Base-by-base conservation (phyloP, 2,797 vertebrate genomes). In the Brachyalestes nurse region DNA sequence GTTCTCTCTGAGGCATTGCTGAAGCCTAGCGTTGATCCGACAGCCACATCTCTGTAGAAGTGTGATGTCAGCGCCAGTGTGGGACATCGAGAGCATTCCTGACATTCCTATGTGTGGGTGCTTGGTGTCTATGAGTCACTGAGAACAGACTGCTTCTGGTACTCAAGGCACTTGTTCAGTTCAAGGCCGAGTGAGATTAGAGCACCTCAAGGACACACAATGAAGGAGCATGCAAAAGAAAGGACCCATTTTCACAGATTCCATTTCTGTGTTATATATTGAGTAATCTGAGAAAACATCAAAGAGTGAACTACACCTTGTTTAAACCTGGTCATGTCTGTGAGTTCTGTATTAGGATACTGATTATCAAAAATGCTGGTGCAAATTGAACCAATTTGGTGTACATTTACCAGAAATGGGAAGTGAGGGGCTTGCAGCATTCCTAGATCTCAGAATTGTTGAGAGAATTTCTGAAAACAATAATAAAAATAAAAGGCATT, bases 21-120 rank as follows among this genome's bases (percentile, higher is more conserved):
- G 83, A 17, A 25, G 84, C 79, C 80, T 70, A 82, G 75, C 78
- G 61, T 38, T 74, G 78, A 81, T 69, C 61, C 14, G 82, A 87
- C 86, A 88, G 85, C 64, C 86, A n/a, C 69, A 75, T 85, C 83
- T 73, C 85, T 53, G 61, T 77, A 60, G 86, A 81, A 76, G 78
- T 82, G 87, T 64, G 34, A 81, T 80, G 87, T 87, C 87, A 87
- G 75, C 38, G 78, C 45, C 65, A 62, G 80, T 45, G 70, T 83
- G 77, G 81, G 83, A 82, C 84, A 88, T 84, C 55, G 73, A 40
- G 77, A 79, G 25, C 60, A 12, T 62, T 65, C 83, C 75, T 84
- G 85, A 81, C 79, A 86, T 72, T 86, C 83, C 74, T 25, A 61
- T 74, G 61, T 81, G 61, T 74, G 66, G n/a, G 82, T 58, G 58